Conservation (phyloP, 2,888 invertebrate species). For the Hofmannophila pseudospretella region DNA sequence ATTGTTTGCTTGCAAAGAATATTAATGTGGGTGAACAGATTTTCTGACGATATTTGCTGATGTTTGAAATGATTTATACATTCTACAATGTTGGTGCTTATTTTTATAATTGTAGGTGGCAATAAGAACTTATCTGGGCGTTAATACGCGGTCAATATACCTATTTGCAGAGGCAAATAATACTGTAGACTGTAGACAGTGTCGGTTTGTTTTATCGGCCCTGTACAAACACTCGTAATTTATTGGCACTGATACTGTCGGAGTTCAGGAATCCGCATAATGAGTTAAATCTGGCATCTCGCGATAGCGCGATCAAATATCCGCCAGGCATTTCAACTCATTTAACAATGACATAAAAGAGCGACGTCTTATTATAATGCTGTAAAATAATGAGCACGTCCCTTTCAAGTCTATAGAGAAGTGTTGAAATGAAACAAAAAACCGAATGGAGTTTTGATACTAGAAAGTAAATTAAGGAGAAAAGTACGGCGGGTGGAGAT, state of each 20-base stretch:
- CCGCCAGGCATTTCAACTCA: conserved; percentile 18
- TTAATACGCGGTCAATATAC: conserved; percentile 2
- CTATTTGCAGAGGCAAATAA: conserved; percentile 6
- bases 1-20: not conserved
- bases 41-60: too few species aligned
- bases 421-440: conserved; percentile 20
- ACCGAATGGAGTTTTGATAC: conserved; percentile 20
- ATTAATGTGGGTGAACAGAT: too few species aligned
- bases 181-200: conserved; percentile 22
- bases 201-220: conserved; percentile 50
- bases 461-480: conserved; percentile 45
- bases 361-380: conserved; percentile 12
- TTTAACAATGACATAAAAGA: conserved; percentile 14
- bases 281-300: conserved; percentile 48
- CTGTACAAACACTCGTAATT: conserved; percentile 47
- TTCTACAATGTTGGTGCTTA: too few species aligned
- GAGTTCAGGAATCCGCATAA: conserved; percentile 49
- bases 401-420: conserved; percentile 15
- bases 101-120: too few species aligned
- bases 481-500: conserved; percentile 43
- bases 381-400: conserved; percentile 21
- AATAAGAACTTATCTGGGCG: conserved; percentile 3
- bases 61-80: too few species aligned
- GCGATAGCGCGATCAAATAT: conserved; percentile 40
- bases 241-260: conserved; percentile 58